Evolutionary conservation across 1,140 invertebrate genomes (phyloP).

Genomic region (Bombus affinis): DNA sequence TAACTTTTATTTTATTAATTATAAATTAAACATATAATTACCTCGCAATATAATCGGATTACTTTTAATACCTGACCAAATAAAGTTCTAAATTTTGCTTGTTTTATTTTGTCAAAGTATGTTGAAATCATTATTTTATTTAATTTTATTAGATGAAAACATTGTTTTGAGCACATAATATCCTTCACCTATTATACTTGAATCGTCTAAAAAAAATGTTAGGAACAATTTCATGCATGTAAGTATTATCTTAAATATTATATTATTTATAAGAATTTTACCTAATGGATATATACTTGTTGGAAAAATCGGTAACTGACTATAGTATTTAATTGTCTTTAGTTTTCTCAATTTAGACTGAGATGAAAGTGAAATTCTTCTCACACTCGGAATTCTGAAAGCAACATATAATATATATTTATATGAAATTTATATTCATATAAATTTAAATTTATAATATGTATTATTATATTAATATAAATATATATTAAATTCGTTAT

Average conservation of each 20-base stretch:
- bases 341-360: conserved; percentile 51
- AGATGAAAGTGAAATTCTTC: conserved; percentile 66
- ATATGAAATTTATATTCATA: no score
- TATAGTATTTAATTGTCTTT: conserved; percentile 69
- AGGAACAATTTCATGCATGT: not conserved
- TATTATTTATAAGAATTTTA: conserved; percentile 37
- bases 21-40: conserved; percentile 59
- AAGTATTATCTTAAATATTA: not conserved
- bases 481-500: not conserved
- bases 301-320: conserved; percentile 73
- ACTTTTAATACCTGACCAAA: not conserved
- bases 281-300: conserved; percentile 68
- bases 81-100: not conserved
- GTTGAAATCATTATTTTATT: not conserved
- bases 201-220: conserved; percentile 44
- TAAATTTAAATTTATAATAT: no score
- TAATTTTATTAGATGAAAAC: conserved; percentile 41
- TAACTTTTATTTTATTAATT: conserved; percentile 69
- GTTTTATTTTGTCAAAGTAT: not conserved
- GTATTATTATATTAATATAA: no score
- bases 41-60: conserved; percentile 29
- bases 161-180: conserved; percentile 46
- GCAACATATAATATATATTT: not conserved
- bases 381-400: conserved; percentile 69
- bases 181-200: conserved; percentile 15